These are phyloP conservation scores for Calephelis perditalis DNA, from an alignment of 2,888 invertebrate species.

Conservation along the genomic window DNA sequence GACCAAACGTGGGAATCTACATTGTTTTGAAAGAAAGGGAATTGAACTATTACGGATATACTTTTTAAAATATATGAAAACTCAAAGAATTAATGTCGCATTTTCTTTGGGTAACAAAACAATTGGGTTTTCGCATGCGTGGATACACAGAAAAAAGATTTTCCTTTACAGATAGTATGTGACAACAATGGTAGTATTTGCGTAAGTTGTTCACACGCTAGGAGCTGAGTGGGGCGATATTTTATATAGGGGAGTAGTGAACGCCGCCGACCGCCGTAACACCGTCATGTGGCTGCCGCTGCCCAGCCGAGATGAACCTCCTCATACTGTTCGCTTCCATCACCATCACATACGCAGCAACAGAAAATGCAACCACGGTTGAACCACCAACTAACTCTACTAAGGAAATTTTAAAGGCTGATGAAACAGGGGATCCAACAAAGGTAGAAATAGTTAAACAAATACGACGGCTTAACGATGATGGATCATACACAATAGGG, in stretches of 20 bases:
- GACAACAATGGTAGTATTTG: constrained; percentile 71
- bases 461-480: constrained; percentile 88
- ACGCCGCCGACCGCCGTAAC: constrained; percentile 60
- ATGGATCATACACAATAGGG: constrained; percentile 90
- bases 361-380: constrained; percentile 32
- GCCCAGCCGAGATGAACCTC: constrained; percentile 62
- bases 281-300: constrained; percentile 65
- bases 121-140: constrained; percentile 67
- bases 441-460: constrained; percentile 89
- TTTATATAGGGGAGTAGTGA: constrained; percentile 67
- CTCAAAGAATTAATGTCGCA: constrained; percentile 25
- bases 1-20: constrained; percentile 4
- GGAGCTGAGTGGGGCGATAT: constrained; percentile 67
- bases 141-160: constrained; percentile 71
- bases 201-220: constrained; percentile 68
- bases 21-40: constrained; percentile 8
- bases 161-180: constrained; percentile 77
- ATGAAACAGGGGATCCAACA: constrained; percentile 82
- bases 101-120: constrained; percentile 68
- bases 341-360: constrained; percentile 37
- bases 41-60: constrained; percentile 6
- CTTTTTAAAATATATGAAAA: constrained; percentile 4
- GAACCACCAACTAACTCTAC: constrained; percentile 47
- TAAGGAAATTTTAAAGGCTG: constrained; percentile 76
- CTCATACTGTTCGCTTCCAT: constrained; percentile 56